Conservation (phyloP, 1,140 invertebrate species). For the Dendroctonus valens region DNA sequence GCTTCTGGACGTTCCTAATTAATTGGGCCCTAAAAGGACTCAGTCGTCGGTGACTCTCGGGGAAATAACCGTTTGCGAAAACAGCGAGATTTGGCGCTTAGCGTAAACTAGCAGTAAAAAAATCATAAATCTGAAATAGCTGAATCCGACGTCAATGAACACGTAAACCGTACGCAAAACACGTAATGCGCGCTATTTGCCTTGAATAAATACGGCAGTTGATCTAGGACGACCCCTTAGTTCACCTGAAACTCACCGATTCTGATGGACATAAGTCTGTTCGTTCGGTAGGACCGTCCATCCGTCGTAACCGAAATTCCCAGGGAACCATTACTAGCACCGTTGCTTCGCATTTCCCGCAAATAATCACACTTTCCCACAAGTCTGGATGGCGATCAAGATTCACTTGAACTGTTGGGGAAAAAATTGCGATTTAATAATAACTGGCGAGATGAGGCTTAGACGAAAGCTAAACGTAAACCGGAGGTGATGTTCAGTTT, state of each 20-base stretch:
- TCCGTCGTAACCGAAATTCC: slow-evolving; percentile 25
- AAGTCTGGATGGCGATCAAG: not conserved
- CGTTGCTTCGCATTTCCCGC: slow-evolving; percentile 5
- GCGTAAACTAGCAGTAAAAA: too few species aligned
- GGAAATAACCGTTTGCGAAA: too few species aligned
- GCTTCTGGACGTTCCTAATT: too few species aligned
- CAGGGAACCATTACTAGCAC: slow-evolving; percentile 8
- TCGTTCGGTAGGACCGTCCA: slow-evolving; percentile 21
- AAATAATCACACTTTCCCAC: not conserved
- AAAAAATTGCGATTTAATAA: not conserved
- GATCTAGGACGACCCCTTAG: too few species aligned
- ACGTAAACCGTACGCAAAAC: too few species aligned
- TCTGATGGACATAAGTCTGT: slow-evolving; percentile 34
- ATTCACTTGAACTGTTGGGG: not conserved
- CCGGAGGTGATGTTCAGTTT: slow-evolving; percentile 2
- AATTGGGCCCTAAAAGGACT: too few species aligned
- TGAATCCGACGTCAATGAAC: too few species aligned
- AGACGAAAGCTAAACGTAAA: slow-evolving; percentile 11
- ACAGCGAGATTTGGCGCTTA: too few species aligned
- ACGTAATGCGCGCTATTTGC: too few species aligned
- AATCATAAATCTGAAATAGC: too few species aligned
- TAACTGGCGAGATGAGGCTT: not conserved
- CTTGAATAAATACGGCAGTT: too few species aligned
- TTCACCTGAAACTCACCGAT: slow-evolving; percentile 27
- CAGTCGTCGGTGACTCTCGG: too few species aligned